Evolutionary conservation across 2,797 vertebrate genomes (phyloP), one percentile per base, ranked within the genome.

Genomic region (Varecia variegata): DNA sequence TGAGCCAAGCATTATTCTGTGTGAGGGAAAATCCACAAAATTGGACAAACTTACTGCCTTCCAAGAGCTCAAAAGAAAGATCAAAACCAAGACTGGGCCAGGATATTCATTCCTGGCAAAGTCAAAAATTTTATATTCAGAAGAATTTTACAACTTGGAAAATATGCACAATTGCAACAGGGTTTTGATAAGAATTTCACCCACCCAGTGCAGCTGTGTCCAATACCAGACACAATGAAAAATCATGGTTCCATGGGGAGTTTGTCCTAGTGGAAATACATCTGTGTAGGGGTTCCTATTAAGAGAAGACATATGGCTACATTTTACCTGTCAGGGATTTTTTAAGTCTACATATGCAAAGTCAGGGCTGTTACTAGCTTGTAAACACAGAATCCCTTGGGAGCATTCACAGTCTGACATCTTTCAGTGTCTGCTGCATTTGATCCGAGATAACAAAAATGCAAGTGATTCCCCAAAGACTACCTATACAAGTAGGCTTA

Each of bases 331-430:
- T 88, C 68, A 92, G 73, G 62, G 32, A 90, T 60, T 70, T 62
- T 93, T 86, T 45, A 95, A 92, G 90, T 88, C 83, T 92, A 74
- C 58, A 47, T 93, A 97, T 94, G 86, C 92, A 96, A 91, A 96
- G 58, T 38, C 80, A 93, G 94, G 67, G 67, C 47, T 90, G 27
- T 77, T 47, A 52, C 43, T 73, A 45, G 71, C 85, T 77, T 96
- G 70, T 95, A 96, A 97, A 96, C 71, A 96, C 10, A 45, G 30
- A 87, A 15, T 62, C 73, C 25, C 15, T 65, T 13, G 79, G 77
- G 81, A 76, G 17, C 7, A 60, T 71, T 82, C 73, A 35, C 68
- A 88, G 17, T 43, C 70, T 95, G 81, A 88, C 67, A 93, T 92
- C 62, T 87, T 94, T 86, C 70, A 23, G 2, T n/a, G 82, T 90